phyloP scores from a whole-genome alignment of 2,797 vertebrate genomes.

The Oceanodroma leucorhoa region DNA sequence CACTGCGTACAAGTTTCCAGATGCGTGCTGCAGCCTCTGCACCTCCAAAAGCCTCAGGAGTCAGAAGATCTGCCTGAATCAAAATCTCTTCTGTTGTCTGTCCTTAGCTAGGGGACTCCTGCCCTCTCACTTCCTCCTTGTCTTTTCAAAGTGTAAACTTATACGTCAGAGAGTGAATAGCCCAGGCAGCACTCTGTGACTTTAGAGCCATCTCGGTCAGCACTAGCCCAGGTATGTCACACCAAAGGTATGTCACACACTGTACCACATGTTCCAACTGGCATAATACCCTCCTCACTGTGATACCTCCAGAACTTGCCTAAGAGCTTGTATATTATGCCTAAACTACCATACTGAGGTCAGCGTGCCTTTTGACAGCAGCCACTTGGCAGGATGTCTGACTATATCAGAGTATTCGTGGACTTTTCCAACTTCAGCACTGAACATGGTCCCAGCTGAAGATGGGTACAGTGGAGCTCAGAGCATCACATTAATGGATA shows the following conservation, averaged over 20 bases:
- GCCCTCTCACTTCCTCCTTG: neutral
- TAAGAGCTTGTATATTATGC: neutral
- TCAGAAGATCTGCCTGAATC: neutral
- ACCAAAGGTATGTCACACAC: neutral
- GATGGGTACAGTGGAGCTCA: neutral
- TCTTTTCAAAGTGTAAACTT: neutral
- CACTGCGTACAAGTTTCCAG: neutral
- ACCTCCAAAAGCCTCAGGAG: neutral
- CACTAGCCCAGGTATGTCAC: neutral
- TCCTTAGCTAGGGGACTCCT: neutral
- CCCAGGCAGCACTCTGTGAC: fast-evolving
- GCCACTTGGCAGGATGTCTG: neutral
- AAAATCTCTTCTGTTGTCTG: neutral
- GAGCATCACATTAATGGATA: neutral
- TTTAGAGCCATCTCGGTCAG: neutral
- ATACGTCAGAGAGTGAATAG: neutral
- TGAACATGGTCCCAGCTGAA: neutral
- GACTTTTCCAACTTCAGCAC: neutral
- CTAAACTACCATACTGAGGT: neutral
- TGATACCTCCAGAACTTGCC: neutral
- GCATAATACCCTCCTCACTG: neutral
- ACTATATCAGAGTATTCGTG: neutral
- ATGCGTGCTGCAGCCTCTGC: neutral
- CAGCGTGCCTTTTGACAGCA: neutral
- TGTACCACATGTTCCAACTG: neutral